These are phyloP conservation scores for Indicator maculatus DNA, from an alignment of 2,113 vertebrate species.

Conservation along the genomic window DNA sequence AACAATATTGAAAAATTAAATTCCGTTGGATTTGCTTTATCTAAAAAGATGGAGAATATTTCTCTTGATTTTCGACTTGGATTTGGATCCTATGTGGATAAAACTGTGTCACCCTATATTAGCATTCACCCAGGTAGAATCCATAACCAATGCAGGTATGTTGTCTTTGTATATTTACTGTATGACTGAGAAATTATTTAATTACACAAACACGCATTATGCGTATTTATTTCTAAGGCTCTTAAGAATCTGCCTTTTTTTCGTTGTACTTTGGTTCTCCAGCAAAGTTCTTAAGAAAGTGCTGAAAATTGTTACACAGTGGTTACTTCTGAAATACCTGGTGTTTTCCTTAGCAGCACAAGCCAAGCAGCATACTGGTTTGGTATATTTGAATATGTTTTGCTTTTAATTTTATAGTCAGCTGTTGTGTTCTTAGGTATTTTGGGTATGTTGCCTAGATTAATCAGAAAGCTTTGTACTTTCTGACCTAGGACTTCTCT, in stretches of 20 bases:
- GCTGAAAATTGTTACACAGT: not conserved
- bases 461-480: not conserved
- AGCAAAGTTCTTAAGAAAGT: not conserved
- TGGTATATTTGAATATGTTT: not conserved
- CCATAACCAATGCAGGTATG: slow-evolving; percentile 94
- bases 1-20: slow-evolving; percentile 93
- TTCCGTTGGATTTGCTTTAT: slow-evolving; percentile 89
- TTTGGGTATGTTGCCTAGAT: not conserved
- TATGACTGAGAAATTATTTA: not conserved
- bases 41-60: slow-evolving; percentile 89
- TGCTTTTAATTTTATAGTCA: not conserved
- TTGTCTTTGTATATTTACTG: not conserved
- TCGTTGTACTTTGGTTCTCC: not conserved
- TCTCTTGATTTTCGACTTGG: slow-evolving; percentile 92
- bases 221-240: not conserved
- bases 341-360: not conserved
- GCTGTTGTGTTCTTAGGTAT: not conserved
- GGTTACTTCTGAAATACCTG: not conserved
- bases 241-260: not conserved
- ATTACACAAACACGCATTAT: not conserved
- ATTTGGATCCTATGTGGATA: slow-evolving; percentile 98
- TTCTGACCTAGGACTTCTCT: not conserved
- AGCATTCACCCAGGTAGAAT: slow-evolving; percentile 94
- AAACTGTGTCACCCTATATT: slow-evolving; percentile 95
- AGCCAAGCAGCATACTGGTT: not conserved